Percentiles rank a stretch among this genome's conserved stretches.
phyloP scores from a whole-genome alignment of 2,797 vertebrate species.

The Glossophaga mutica region DNA sequence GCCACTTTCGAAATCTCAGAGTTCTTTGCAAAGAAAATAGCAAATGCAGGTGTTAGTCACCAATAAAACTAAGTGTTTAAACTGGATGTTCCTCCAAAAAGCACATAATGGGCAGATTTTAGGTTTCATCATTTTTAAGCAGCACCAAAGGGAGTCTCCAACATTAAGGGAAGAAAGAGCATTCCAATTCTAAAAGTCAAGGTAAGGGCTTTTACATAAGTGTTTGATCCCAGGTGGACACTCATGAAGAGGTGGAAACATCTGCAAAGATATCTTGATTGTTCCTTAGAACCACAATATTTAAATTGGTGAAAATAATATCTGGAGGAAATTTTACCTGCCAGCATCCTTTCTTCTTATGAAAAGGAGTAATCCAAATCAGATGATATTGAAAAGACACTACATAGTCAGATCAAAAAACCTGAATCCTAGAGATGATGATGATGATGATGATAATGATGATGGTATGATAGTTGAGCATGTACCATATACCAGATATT shows the following conservation, averaged over 20 bases:
- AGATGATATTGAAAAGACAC: not conserved
- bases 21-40: slow-evolving; percentile 52
- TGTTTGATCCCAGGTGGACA: not conserved
- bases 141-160: not conserved
- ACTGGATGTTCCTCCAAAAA: slow-evolving; percentile 24
- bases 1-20: slow-evolving; percentile 26
- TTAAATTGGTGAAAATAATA: not conserved
- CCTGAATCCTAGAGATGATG: not conserved
- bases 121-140: slow-evolving; percentile 8
- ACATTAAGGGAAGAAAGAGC: not conserved
- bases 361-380: not conserved
- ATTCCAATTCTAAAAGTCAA: slow-evolving; percentile 16
- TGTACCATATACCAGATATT: not conserved
- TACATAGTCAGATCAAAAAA: not conserved
- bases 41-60: slow-evolving; percentile 42
- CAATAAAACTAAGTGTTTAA: slow-evolving; percentile 57
- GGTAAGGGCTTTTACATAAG: slow-evolving; percentile 13
- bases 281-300: not conserved
- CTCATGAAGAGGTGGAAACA: not conserved
- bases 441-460: not conserved
- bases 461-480: not conserved
- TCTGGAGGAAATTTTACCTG: not conserved
- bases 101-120: not conserved
- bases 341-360: not conserved
- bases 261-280: not conserved